Evolutionary conservation across 2,888 invertebrate species (phyloP).

Genomic region (Andrena trimmerana): DNA sequence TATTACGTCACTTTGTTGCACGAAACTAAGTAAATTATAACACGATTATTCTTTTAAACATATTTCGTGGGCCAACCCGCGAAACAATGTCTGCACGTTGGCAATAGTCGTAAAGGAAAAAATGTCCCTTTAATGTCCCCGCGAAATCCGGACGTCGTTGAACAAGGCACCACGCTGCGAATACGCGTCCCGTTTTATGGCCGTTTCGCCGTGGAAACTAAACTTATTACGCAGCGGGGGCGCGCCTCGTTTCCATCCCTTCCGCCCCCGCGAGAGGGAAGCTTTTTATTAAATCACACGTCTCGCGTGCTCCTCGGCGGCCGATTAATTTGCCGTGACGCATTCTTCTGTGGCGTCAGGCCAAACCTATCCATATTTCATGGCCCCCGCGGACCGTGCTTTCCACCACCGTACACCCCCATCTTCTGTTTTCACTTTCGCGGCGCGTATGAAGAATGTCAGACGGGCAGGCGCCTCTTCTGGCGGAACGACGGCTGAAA

Average conservation of each 20-base stretch:
- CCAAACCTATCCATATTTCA: slow-evolving; percentile 78
- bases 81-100: slow-evolving; percentile 21
- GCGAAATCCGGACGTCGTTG: slow-evolving; percentile 73
- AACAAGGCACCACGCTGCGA: slow-evolving; percentile 74
- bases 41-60: not conserved
- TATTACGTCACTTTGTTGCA: not conserved
- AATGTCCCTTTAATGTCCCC: slow-evolving; percentile 41
- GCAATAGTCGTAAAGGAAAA: slow-evolving; percentile 41
- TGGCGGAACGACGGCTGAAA: not conserved
- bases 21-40: not conserved
- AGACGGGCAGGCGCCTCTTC: slow-evolving; percentile 14
- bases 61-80: not conserved
- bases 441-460: slow-evolving; percentile 50
- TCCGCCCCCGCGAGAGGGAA: slow-evolving; percentile 64
- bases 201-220: slow-evolving; percentile 83
- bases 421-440: slow-evolving; percentile 59
- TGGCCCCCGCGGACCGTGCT: slow-evolving; percentile 35
- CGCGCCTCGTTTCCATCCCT: slow-evolving; percentile 64
- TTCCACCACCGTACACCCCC: not conserved
- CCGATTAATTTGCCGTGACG: slow-evolving; percentile 82
- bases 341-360: slow-evolving; percentile 77
- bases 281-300: slow-evolving; percentile 83
- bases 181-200: slow-evolving; percentile 81
- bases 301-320: slow-evolving; percentile 77
- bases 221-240: slow-evolving; percentile 83